These are phyloP conservation scores for Heteropelma amictum DNA, from an alignment of 2,888 invertebrate species.

Conservation along the genomic window DNA sequence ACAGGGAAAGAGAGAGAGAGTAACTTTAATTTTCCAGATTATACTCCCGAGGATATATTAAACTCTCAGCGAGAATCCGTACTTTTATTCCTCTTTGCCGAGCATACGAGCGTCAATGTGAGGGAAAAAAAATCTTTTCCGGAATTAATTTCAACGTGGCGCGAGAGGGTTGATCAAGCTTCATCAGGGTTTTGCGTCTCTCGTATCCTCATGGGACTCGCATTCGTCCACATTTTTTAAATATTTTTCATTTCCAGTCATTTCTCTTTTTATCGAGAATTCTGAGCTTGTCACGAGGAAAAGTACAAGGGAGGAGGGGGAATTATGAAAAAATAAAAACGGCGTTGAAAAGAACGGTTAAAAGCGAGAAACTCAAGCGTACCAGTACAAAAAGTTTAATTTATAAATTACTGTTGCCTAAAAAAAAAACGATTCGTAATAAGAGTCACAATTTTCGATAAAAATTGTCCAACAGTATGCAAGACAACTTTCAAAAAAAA, in stretches of 20 bases:
- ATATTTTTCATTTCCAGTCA: not conserved
- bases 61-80: not conserved
- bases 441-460: too few relatives aligned
- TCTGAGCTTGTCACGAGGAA: conserved; percentile 6
- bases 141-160: conserved; percentile 47
- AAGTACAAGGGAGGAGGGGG: too few relatives aligned
- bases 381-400: too few relatives aligned
- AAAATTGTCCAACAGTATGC: too few relatives aligned
- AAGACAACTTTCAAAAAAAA: too few relatives aligned
- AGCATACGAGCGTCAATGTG: conserved; percentile 14
- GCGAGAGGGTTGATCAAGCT: conserved; percentile 28
- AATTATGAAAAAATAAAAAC: too few relatives aligned
- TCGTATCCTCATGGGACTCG: conserved; percentile 9
- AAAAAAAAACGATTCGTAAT: too few relatives aligned
- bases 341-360: too few relatives aligned
- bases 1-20: not conserved
- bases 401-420: too few relatives aligned
- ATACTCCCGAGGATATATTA: conserved; percentile 20
- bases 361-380: too few relatives aligned
- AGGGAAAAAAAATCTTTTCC: conserved; percentile 27
- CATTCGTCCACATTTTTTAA: conserved; percentile 11
- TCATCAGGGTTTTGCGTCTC: conserved; percentile 19
- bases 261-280: conserved; percentile 3
- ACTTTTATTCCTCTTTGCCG: not conserved
- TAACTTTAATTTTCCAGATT: conserved; percentile 27